Percentiles rank a stretch among this genome's conserved stretches.
These are phyloP conservation scores for Hestina assimilis DNA, from an alignment of 1,140 invertebrate genomes.

Conservation along the genomic window DNA sequence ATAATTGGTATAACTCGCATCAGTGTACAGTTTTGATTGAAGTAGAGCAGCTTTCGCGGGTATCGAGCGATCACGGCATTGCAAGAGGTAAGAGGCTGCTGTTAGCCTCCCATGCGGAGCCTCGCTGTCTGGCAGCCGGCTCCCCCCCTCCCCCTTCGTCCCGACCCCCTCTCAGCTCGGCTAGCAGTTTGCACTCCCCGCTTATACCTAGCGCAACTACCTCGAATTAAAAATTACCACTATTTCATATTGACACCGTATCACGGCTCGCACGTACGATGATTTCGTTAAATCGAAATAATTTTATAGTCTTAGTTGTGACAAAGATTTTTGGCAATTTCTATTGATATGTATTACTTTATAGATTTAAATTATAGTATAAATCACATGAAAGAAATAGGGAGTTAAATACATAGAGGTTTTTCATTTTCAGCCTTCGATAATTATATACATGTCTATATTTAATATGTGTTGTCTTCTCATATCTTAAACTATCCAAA, in stretches of 20 bases:
- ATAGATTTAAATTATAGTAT: too few relatives aligned
- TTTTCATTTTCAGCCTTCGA: too few relatives aligned
- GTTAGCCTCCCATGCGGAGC: conserved; percentile 73
- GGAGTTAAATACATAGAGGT: too few relatives aligned
- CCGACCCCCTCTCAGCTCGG: conserved; percentile 24
- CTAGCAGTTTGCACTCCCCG: conserved; percentile 31
- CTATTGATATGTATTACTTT: too few relatives aligned
- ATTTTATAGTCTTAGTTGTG: too few relatives aligned
- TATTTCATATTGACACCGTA: neutral
- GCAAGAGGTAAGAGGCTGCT: conserved; percentile 73
- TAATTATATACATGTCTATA: too few relatives aligned
- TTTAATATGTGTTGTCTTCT: too few relatives aligned
- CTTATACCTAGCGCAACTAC: conserved; percentile 53
- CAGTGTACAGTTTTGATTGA: conserved; percentile 26
- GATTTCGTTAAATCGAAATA: neutral
- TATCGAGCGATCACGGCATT: conserved; percentile 41
- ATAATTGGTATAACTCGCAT: conserved; percentile 13
- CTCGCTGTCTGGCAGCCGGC: conserved; percentile 68
- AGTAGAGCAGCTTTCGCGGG: conserved; percentile 35
- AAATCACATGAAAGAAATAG: too few relatives aligned
- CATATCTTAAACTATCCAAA: too few relatives aligned
- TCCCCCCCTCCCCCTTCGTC: conserved; percentile 30
- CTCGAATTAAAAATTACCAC: conserved; percentile 35
- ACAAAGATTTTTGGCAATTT: too few relatives aligned
- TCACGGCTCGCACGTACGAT: neutral